Evolutionary conservation across 2,113 vertebrate species (phyloP), one percentile per base, ranked within the genome.

Genomic region (Sorex araneus): DNA sequence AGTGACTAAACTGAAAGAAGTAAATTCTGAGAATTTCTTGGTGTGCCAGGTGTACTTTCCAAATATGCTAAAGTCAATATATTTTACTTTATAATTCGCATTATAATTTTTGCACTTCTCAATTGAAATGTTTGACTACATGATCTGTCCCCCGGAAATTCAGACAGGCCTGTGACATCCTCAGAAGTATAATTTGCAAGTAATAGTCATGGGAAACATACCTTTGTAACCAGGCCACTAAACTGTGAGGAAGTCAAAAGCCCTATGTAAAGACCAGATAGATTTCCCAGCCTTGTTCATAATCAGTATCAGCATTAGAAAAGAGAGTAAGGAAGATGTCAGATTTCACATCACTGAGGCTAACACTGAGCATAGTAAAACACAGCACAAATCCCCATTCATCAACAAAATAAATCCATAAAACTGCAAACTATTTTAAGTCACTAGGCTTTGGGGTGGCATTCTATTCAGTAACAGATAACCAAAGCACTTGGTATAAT

Each of bases 161-260:
- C 40, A 54, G 32, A 40, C 34, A 88, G 23, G 4, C 36, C 27
- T 32, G 0, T 87, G 28, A 89, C n/a, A 36, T 19, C 36, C 50
- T 54, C 21, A 81, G 28, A 89, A 91, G 19, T 77, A 91, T 25
- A 78, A 70, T 54, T 73, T 89, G 50, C 9, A 85, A 27, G 5
- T 50, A 63, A 85, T 73, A 9, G 9, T 40, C 57, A 40, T 16
- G 12, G 63, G 27, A 32, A 91, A 66, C 23, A 88, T 34, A 16
- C 43, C 9, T 21, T 76, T 78, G 32, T 81, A 85, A 81, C 8
- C 8, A 73, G 64, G 64, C 64, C 74, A 64, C 27, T 25, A 43
- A 40, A 43, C 23, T 15, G 9, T 50, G 71, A 66, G 9, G 28
- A 60, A 77, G 88, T 63, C 79, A 84, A 73, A 6, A 60, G 54